Conservation (phyloP, 2,888 invertebrate species). For the Protonemura montana region DNA sequence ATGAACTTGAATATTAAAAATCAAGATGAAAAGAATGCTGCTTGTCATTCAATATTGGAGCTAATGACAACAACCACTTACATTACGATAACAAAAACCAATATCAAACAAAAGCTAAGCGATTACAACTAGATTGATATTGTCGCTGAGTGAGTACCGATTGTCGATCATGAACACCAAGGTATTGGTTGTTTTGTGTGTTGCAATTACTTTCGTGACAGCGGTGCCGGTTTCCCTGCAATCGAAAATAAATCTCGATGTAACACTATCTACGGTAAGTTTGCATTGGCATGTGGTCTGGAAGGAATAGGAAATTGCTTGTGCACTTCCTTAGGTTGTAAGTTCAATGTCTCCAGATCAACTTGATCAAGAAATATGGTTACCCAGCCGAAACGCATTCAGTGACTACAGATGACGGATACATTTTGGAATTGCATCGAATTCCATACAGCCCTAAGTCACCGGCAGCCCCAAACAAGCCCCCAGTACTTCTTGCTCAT, state of each 20-base stretch:
- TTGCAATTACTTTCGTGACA: background rate
- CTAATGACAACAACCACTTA: background rate
- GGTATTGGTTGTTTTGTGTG: background rate
- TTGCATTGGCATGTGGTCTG: too few relatives aligned
- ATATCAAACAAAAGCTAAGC: background rate
- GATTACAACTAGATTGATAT: background rate
- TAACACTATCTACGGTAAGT: background rate
- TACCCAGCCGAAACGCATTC: constrained; percentile 71
- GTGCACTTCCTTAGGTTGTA: too few relatives aligned
- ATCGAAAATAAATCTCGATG: background rate
- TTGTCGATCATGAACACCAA: background rate
- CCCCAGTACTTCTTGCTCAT: constrained; percentile 78
- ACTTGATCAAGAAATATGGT: constrained; percentile 67
- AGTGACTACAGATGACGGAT: constrained; percentile 77
- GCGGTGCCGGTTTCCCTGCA: background rate
- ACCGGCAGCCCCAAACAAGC: constrained; percentile 61
- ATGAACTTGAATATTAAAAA: too few relatives aligned
- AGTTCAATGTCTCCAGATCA: constrained; percentile 54
- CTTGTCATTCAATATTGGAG: too few relatives aligned
- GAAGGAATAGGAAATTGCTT: too few relatives aligned
- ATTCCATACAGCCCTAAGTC: constrained; percentile 58
- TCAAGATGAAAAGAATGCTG: too few relatives aligned
- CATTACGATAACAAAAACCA: background rate
- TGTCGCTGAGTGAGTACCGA: background rate
- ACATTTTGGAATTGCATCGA: constrained; percentile 76